These are phyloP conservation scores for Ctenodactylus gundi DNA, from an alignment of 2,113 vertebrate species.

Conservation along the genomic window DNA sequence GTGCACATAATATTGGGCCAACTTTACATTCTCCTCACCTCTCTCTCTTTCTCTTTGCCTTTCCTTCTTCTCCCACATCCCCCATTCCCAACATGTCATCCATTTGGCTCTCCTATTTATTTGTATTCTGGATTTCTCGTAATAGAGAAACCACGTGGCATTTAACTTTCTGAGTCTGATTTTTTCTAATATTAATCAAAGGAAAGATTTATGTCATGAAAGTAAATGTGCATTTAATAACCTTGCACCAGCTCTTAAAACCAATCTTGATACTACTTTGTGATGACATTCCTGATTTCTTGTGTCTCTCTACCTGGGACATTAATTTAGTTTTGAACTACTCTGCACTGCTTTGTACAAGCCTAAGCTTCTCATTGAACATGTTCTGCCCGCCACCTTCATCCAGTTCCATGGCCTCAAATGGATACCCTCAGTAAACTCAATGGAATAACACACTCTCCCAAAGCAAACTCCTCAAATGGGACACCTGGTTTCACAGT, in stretches of 20 bases:
- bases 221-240: background rate
- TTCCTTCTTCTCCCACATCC: no score
- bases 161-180: no score
- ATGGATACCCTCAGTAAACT: background rate
- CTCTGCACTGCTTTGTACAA: background rate
- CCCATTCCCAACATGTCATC: no score
- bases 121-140: background rate
- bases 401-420: background rate
- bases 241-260: background rate
- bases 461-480: background rate
- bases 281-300: background rate
- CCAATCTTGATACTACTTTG: background rate
- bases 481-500: background rate
- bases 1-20: no score
- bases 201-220: background rate
- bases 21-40: no score
- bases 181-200: background rate
- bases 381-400: background rate
- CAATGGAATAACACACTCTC: background rate
- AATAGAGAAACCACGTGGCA: no score
- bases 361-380: background rate
- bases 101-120: no score
- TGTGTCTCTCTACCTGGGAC: background rate
- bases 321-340: background rate
- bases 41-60: no score